These are phyloP conservation scores for Drosophila greeni DNA, from an alignment of 2,888 invertebrate species.

Conservation along the genomic window DNA sequence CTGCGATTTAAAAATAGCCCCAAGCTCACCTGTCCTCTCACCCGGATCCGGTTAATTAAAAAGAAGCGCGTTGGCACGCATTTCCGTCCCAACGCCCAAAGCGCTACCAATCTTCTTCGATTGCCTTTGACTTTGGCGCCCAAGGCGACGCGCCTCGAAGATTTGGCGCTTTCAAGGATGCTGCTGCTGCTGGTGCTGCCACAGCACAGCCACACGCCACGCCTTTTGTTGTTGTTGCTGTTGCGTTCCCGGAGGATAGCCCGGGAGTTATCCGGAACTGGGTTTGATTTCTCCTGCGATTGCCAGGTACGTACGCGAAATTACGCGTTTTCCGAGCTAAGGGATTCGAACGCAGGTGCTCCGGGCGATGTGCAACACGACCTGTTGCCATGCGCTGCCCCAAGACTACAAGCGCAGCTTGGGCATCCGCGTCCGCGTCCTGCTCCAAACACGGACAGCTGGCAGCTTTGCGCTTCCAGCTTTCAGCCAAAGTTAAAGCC, in stretches of 20 bases:
- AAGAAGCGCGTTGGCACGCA: slow-evolving; percentile 10
- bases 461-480: slow-evolving; percentile 3
- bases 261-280: slow-evolving; percentile 28
- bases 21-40: slow-evolving; percentile 12
- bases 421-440: background rate
- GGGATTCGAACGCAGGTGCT: background rate
- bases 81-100: slow-evolving; percentile 19
- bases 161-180: slow-evolving; percentile 22
- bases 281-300: background rate
- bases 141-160: slow-evolving; percentile 9
- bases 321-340: slow-evolving; percentile 8
- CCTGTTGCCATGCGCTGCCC: slow-evolving; percentile 56
- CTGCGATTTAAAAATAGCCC: slow-evolving; percentile 11
- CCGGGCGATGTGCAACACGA: slow-evolving; percentile 35
- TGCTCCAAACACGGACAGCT: background rate
- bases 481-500: slow-evolving; percentile 30
- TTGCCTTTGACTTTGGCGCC: slow-evolving; percentile 30
- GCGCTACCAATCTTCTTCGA: background rate
- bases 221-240: background rate
- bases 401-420: slow-evolving; percentile 38
- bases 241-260: background rate
- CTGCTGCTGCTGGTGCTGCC: slow-evolving; percentile 2
- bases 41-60: slow-evolving; percentile 22
- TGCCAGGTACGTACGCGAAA: background rate
- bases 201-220: background rate